phyloP scores from a whole-genome alignment of 2,888 invertebrate species.

The Serrognathus titanus region DNA sequence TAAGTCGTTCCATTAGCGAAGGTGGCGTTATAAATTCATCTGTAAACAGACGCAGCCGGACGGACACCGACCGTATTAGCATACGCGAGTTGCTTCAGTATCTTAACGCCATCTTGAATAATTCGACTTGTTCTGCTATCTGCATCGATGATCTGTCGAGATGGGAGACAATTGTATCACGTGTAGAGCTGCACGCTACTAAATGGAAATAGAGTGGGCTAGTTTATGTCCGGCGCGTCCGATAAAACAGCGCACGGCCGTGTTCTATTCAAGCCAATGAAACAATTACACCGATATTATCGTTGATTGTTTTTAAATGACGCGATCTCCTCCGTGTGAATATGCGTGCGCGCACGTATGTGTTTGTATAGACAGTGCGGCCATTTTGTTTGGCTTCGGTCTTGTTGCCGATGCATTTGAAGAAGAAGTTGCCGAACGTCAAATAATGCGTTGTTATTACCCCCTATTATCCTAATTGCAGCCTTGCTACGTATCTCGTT shows the following conservation, averaged over 20 bases:
- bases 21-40: slow-evolving; percentile 18
- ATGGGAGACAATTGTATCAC: slow-evolving; percentile 45
- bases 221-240: slow-evolving; percentile 34
- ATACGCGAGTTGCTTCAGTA: slow-evolving; percentile 34
- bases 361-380: neutral
- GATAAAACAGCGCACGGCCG: slow-evolving; percentile 36
- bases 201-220: slow-evolving; percentile 40
- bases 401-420: slow-evolving; percentile 1
- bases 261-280: slow-evolving; percentile 41
- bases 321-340: slow-evolving; percentile 2
- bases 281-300: slow-evolving; percentile 45
- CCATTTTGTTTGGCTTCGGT: neutral
- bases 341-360: neutral
- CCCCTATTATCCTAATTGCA: slow-evolving; percentile 9
- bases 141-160: slow-evolving; percentile 43
- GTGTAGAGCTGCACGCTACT: slow-evolving; percentile 42
- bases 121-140: slow-evolving; percentile 44
- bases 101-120: slow-evolving; percentile 47
- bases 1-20: slow-evolving; percentile 12
- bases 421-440: slow-evolving; percentile 6
- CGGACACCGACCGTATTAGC: slow-evolving; percentile 35
- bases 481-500: slow-evolving; percentile 8
- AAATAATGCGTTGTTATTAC: slow-evolving; percentile 3
- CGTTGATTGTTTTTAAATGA: slow-evolving; percentile 41
- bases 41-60: slow-evolving; percentile 11